A percentile compares a stretch with the other conserved stretches of the same genome.
phyloP scores from a whole-genome alignment of 2,113 vertebrate species.

The Micronycteris hirsuta region DNA sequence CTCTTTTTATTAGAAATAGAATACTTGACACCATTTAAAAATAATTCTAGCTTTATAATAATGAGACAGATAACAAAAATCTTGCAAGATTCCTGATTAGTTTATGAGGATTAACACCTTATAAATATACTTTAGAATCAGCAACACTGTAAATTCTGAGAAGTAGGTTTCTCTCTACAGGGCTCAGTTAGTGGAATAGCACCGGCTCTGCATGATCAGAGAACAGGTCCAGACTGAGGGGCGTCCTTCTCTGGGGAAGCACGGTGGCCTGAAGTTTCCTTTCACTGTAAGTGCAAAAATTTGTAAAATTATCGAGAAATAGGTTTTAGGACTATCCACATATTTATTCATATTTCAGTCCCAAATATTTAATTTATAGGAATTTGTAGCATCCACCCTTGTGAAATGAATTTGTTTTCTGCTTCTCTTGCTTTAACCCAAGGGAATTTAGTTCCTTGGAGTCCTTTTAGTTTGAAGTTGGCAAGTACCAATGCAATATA shows the following conservation, averaged over 20 bases:
- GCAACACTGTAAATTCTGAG: background rate
- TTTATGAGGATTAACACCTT: background rate
- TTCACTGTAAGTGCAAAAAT: background rate
- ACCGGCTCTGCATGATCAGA: background rate
- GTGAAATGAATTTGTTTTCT: background rate
- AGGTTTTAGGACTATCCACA: background rate
- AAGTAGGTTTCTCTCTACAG: background rate
- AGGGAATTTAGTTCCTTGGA: background rate
- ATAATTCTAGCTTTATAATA: slow-evolving; percentile 19
- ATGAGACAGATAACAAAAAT: background rate
- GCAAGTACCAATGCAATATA: background rate
- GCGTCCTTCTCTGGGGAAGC: background rate
- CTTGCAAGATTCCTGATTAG: background rate
- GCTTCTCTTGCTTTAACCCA: background rate
- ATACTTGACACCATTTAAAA: background rate
- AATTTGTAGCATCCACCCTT: background rate
- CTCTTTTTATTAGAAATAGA: background rate
- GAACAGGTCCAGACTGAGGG: background rate
- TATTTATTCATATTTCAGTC: background rate
- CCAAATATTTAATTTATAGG: background rate
- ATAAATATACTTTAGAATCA: background rate
- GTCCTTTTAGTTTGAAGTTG: slow-evolving; percentile 27
- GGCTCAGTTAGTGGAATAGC: background rate
- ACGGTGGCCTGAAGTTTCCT: background rate
- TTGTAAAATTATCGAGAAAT: background rate